phyloP scores from a whole-genome alignment of 2,888 invertebrate genomes.

The Cantharis flavilabris region DNA sequence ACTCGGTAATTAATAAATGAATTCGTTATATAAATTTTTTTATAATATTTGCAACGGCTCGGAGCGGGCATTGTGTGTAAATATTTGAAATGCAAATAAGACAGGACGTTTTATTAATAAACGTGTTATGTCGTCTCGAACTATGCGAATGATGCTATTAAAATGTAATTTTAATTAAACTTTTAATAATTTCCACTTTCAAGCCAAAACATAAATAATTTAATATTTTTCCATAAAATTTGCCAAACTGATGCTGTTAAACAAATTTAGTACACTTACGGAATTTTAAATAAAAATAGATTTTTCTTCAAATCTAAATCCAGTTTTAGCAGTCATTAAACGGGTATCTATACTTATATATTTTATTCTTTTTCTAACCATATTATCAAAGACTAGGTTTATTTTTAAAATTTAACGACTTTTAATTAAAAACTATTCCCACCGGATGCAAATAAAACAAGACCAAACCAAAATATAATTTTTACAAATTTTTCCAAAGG shows the following conservation, averaged over 20 bases:
- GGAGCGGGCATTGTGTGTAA: constrained; percentile 21
- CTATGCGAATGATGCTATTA: not conserved
- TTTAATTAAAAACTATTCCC: not conserved
- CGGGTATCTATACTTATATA: constrained; percentile 21
- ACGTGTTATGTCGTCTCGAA: constrained; percentile 19
- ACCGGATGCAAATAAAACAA: not conserved
- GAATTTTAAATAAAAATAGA: constrained; percentile 25
- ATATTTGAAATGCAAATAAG: constrained; percentile 28
- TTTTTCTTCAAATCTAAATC: constrained; percentile 39
- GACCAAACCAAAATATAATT: not conserved
- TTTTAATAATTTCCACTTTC: not conserved
- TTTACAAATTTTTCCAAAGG: not conserved
- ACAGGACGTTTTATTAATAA: constrained; percentile 10
- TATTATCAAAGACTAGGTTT: constrained; percentile 13
- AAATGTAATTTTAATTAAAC: not conserved
- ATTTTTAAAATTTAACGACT: constrained; percentile 7
- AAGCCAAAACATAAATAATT: not conserved
- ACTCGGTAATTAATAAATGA: constrained; percentile 30
- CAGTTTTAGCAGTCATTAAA: constrained; percentile 40
- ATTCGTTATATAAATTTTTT: constrained; percentile 18
- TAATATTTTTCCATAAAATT: not conserved
- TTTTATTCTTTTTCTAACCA: constrained; percentile 15
- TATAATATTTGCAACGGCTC: not conserved
- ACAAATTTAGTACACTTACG: not conserved
- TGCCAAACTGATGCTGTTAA: not conserved